Evolutionary conservation across 2,113 vertebrate genomes (phyloP).

Genomic region (Montifringilla adamsi): DNA sequence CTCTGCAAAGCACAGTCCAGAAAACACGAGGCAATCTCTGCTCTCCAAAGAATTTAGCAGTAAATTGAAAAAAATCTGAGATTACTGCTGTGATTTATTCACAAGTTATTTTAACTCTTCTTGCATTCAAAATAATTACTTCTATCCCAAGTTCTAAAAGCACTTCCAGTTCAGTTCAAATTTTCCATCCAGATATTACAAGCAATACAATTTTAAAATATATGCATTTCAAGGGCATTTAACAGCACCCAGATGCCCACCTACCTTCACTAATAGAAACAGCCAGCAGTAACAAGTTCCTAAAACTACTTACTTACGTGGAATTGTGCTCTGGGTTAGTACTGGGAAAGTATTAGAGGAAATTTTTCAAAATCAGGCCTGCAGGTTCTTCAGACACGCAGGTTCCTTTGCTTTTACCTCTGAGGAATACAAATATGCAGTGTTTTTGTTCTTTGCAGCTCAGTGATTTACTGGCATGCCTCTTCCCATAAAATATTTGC

Average conservation of each 20-base stretch:
- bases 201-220: not conserved
- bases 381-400: not conserved
- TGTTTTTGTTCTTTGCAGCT: conserved; percentile 62
- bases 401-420: conserved; percentile 29
- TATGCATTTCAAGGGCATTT: not conserved
- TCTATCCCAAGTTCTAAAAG: not conserved
- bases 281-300: not conserved
- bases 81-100: not conserved
- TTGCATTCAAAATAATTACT: not conserved
- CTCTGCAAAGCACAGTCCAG: not conserved
- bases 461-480: conserved; percentile 56
- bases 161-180: not conserved
- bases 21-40: not conserved
- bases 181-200: not conserved
- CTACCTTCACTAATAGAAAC: not conserved
- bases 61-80: not conserved
- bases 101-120: not conserved
- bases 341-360: not conserved
- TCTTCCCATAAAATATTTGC: conserved; percentile 63
- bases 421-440: conserved; percentile 40
- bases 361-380: conserved; percentile 13
- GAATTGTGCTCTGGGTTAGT: not conserved
- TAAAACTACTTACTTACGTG: not conserved
- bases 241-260: not conserved
- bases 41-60: not conserved